Percentiles rank a stretch among this genome's conserved stretches.
Evolutionary conservation across 2,797 vertebrate species (phyloP).

Genomic region (Dipus sagitta): DNA sequence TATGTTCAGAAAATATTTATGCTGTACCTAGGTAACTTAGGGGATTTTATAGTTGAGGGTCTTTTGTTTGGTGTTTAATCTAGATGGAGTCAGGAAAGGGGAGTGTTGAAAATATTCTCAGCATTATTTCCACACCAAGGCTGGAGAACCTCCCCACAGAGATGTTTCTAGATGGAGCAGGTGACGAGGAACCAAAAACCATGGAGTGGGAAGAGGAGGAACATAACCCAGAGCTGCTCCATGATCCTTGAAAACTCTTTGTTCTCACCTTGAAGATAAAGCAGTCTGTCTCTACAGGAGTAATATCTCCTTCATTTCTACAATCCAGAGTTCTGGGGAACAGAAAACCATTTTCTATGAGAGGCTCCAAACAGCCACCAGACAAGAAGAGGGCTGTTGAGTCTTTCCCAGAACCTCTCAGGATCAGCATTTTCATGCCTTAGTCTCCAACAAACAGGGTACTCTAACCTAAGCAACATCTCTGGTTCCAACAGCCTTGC

Average conservation of each 20-base stretch:
- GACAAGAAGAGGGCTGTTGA: not conserved
- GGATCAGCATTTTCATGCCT: not conserved
- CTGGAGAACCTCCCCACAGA: not conserved
- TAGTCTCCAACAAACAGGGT: not conserved
- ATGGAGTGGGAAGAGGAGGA: fast-evolving
- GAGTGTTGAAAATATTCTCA: too few relatives aligned
- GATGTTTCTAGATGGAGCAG: not conserved
- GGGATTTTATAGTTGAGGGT: too few relatives aligned
- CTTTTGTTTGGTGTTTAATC: not conserved
- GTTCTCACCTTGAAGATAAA: not conserved
- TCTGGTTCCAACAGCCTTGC: not conserved
- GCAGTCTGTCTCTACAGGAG: not conserved
- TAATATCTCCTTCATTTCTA: not conserved
- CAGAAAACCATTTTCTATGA: not conserved
- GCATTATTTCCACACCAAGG: too few relatives aligned
- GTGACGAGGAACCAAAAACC: not conserved
- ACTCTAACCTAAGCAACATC: not conserved
- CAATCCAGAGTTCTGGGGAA: not conserved
- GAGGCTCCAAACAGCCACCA: not conserved
- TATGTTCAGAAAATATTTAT: not conserved
- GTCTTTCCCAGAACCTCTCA: not conserved
- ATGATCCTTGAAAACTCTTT: not conserved
- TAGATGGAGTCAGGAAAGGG: not conserved
- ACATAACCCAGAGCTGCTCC: not conserved
- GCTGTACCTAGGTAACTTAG: too few relatives aligned